Evolutionary conservation across 2,888 invertebrate species (phyloP).

Genomic region (Micoletzkya japonica): DNA sequence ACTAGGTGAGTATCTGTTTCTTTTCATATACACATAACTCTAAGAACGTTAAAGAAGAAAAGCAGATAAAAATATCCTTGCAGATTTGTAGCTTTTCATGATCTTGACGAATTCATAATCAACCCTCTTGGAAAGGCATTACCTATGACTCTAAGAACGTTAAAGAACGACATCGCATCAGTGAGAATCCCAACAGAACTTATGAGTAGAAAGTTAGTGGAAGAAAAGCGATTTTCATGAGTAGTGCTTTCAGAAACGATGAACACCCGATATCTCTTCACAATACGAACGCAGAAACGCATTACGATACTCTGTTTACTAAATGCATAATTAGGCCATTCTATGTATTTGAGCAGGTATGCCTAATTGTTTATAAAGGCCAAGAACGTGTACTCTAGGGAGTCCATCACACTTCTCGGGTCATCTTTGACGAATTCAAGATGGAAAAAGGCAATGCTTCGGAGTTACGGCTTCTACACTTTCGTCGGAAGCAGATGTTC

Average conservation of each 20-base stretch:
- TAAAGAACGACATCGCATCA: background rate
- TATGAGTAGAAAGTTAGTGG: slow-evolving; percentile 1
- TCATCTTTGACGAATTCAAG: background rate
- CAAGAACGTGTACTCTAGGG: slow-evolving; percentile 1
- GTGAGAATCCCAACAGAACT: slow-evolving; percentile 11
- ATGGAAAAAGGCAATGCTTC: background rate
- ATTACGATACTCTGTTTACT: background rate
- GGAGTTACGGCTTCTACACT: slow-evolving; percentile 15
- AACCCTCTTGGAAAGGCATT: background rate
- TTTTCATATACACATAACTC: too few species aligned
- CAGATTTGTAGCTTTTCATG: slow-evolving; percentile 20
- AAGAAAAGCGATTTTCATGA: too few species aligned
- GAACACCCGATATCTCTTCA: background rate
- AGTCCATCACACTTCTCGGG: slow-evolving; percentile 15
- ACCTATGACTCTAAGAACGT: background rate
- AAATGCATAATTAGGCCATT: slow-evolving; percentile 20
- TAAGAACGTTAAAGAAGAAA: too few species aligned
- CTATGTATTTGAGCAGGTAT: slow-evolving; percentile 22
- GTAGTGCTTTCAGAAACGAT: background rate
- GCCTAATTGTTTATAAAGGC: background rate
- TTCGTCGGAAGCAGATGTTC: background rate
- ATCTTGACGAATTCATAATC: slow-evolving; percentile 22
- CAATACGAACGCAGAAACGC: background rate
- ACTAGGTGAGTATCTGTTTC: background rate
- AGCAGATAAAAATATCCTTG: too few species aligned